Base-by-base conservation (phyloP, 2,888 invertebrate species). In the Andrena praecox region DNA sequence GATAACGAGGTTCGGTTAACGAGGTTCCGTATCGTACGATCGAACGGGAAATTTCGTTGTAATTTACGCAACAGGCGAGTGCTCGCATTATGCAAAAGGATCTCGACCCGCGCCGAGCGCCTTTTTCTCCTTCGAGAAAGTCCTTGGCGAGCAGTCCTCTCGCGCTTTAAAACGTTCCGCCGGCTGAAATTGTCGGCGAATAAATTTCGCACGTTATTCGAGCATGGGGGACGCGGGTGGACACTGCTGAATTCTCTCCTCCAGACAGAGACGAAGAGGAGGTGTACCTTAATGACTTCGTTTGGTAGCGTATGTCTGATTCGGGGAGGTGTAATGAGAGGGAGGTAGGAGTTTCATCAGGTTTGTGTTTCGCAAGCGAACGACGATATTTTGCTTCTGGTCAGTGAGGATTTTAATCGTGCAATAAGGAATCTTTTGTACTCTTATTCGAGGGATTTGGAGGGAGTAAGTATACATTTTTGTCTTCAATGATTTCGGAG, bases 1-100 rank as follows among this genome's bases (percentile, higher is more conserved):
- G 70, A 70, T 70, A 76, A 76, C 76, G 70, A 76, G 70, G 42
- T 8, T n/a, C 50, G 68, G 68, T 68, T 75, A 68, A 75, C 75
- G 75, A 68, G 60, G n/a, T 48, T 33, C 62, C 62, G 75, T 76
- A 70, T 76, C 75, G 75, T 8, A 16, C 70, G 29, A 75, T 75
- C 74, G 74, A 74, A 68, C 67, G 60, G 56, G 60, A 68, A 75
- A 60, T 60, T 75, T 75, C 48, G 68, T 60, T 31, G 68, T 50
- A 60, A 75, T 75, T 75, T 68, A 68, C 74, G 68, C 60, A 68
- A 50, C 48, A 33, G 27, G 56, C 4, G n/a, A 20, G 68, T 24
- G 20, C 74, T n/a, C 48, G 59, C 67, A 60, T 74, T 74, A 74
- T 74, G 74, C 67, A 74, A 74, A 42, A 74, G 24, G 74, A 52